phyloP scores from a whole-genome alignment of 1,140 invertebrate genomes.

The Platyscapa corneri region DNA sequence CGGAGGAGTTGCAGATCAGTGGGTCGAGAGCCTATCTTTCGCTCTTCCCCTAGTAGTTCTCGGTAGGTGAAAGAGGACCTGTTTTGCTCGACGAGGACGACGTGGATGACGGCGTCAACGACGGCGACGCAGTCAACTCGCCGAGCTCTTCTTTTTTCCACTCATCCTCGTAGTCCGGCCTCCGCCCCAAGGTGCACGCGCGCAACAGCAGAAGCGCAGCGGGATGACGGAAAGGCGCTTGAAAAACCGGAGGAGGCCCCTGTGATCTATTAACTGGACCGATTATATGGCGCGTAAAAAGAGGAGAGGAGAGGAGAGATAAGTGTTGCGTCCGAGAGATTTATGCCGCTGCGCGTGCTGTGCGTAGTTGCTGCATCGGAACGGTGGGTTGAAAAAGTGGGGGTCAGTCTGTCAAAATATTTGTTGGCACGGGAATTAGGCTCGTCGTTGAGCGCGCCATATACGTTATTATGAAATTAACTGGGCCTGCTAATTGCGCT shows the following conservation, averaged over 20 bases:
- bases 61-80: no score
- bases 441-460: background rate
- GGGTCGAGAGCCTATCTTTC: slow-evolving; percentile 15
- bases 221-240: background rate
- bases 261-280: background rate
- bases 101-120: background rate
- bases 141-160: background rate
- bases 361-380: background rate
- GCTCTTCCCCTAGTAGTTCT: no score
- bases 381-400: background rate
- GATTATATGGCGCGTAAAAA: background rate
- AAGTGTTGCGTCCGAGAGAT: background rate
- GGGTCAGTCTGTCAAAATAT: background rate
- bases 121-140: background rate
- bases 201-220: background rate
- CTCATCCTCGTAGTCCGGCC: background rate
- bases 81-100: no score
- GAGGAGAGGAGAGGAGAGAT: background rate
- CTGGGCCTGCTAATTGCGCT: background rate
- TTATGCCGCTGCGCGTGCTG: background rate
- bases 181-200: background rate
- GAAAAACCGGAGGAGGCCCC: no score
- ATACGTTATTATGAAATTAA: slow-evolving; percentile 3
- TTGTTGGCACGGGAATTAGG: background rate
- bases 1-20: slow-evolving; percentile 38